These are phyloP conservation scores for Chromoteleia sp. DNA, from an alignment of 2,888 invertebrate genomes.

Conservation along the genomic window DNA sequence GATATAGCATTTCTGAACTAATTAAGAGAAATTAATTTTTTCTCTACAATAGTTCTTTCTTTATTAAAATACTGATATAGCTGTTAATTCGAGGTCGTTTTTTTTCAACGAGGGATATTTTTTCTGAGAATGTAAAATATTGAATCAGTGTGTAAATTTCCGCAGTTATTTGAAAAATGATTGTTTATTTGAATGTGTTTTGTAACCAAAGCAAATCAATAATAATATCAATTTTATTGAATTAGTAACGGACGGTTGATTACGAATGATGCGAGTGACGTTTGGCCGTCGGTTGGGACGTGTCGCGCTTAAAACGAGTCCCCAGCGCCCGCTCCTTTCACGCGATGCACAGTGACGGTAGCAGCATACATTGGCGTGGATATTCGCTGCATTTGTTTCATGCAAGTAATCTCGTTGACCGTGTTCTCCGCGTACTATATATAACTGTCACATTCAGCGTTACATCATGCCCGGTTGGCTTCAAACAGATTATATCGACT, in stretches of 20 bases:
- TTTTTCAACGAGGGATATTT: too few relatives aligned
- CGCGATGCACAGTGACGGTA: conserved; percentile 56
- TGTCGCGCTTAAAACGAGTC: conserved; percentile 64
- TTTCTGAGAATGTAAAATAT: conserved; percentile 6
- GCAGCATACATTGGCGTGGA: conserved; percentile 64
- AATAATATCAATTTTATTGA: conserved; percentile 66
- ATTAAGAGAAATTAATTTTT: too few relatives aligned
- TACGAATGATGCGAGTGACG: conserved; percentile 64
- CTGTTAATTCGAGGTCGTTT: too few relatives aligned
- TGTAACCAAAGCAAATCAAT: conserved; percentile 50
- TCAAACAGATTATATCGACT: conserved; percentile 71
- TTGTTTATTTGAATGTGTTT: conserved; percentile 25
- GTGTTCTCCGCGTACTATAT: conserved; percentile 65
- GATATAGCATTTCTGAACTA: too few relatives aligned
- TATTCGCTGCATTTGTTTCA: conserved; percentile 71
- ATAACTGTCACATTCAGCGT: conserved; percentile 71
- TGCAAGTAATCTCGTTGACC: conserved; percentile 71
- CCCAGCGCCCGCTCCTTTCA: conserved; percentile 64
- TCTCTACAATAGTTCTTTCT: too few relatives aligned
- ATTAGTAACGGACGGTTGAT: conserved; percentile 59
- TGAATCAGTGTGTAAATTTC: conserved; percentile 1
- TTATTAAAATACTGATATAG: too few relatives aligned
- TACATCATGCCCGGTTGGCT: conserved; percentile 67
- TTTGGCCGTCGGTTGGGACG: conserved; percentile 56
- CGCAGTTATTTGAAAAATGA: conserved; percentile 26